phyloP scores from a whole-genome alignment of 2,797 vertebrate species.

The Dicrostonyx torquatus region DNA sequence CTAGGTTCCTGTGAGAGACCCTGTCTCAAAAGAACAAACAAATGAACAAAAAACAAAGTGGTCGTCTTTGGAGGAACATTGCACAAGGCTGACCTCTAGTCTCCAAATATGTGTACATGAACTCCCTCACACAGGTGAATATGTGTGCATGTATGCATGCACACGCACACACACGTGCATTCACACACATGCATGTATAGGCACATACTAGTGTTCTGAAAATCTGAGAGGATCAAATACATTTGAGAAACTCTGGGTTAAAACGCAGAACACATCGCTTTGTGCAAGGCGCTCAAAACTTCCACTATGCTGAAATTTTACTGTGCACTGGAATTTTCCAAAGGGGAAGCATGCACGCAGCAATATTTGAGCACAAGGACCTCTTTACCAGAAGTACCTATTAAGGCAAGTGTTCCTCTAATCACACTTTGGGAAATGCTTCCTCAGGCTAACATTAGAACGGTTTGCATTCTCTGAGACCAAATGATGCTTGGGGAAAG shows the following conservation, averaged over 20 bases:
- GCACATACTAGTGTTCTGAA: not conserved
- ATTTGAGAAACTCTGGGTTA: not conserved
- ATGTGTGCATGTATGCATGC: not conserved
- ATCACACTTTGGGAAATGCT: slow-evolving; percentile 17
- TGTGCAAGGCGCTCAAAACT: not conserved
- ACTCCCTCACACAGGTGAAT: not conserved
- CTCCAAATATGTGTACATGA: not conserved
- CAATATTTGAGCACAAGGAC: slow-evolving; percentile 32
- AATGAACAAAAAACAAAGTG: not conserved
- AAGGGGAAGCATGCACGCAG: not conserved
- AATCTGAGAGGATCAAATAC: not conserved
- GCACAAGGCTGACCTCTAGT: not conserved
- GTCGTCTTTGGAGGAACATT: not conserved
- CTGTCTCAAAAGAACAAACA: not conserved
- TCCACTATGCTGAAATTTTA: not conserved
- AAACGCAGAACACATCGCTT: not conserved
- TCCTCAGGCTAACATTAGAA: slow-evolving; percentile 45
- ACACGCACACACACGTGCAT: not conserved
- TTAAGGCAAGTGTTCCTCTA: slow-evolving; percentile 14
- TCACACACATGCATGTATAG: not conserved
- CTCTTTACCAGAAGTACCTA: slow-evolving; percentile 21
- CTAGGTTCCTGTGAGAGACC: not conserved
- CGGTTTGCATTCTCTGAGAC: slow-evolving; percentile 8
- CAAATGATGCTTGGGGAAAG: slow-evolving; percentile 8
- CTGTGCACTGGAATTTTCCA: not conserved